Base-by-base conservation (phyloP, 2,888 invertebrate species). In the Luperina nickerlii region DNA sequence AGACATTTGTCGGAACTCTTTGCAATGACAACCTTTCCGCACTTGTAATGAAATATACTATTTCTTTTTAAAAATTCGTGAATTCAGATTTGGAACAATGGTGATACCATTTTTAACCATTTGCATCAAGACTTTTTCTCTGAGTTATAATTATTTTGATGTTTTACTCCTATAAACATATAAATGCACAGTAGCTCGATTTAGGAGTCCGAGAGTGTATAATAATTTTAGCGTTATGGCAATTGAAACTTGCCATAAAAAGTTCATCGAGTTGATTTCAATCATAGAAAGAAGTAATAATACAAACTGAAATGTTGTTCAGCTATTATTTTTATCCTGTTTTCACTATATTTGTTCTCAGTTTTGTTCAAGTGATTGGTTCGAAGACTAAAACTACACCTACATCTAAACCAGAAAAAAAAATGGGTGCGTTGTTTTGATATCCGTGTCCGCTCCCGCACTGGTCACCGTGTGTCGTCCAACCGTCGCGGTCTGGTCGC, bases 171-270 rank as follows among this genome's bases (percentile, higher is more conserved):
- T 20, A 38, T 65, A 20, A 32, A 38, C 1, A 65, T 11, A 38
- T 4, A 65, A 20, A 38, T 20, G 9, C 65, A 65, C 9, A 38
- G 20, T 38, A 20, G 65, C 20, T 24, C 20, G 24, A 65, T 65
- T 38, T 65, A 24, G 38, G 38, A 24, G 38, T 38, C 24, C 24
- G 24, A 5, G 24, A 38, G 65, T 65, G 65, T 65, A n/a, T 71
- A 60, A n/a, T 38, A 38, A 60, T 8, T 60, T 71, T 20, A 20
- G 7, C 71, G 71, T 7, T 71, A 71, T n/a, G 38, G 38, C 60
- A 70, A 71, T 79, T 86, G 67, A 65, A 74, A 86, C 62, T 63
- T 13, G 51, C 54, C 54, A 78, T 78, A 62, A 84, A 86, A 82
- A 45, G 27, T 54, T n/a, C 42, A 48, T 27, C 45, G 38, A 27